Base-by-base conservation (phyloP, 2,888 invertebrate genomes). In the Drosophila formosana region DNA sequence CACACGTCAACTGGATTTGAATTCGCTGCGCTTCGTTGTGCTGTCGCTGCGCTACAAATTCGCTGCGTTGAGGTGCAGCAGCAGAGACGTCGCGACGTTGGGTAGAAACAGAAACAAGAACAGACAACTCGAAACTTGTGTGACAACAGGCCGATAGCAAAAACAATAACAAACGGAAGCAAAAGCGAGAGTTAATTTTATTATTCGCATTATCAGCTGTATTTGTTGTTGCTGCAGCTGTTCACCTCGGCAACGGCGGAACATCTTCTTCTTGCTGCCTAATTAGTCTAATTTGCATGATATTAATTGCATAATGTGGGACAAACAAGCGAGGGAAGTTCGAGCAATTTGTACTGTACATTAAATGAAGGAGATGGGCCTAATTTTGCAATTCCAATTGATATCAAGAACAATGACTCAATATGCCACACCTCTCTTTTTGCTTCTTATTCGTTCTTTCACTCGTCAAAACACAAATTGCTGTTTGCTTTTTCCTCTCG, bases 1-100 rank as follows among this genome's bases (percentile, higher is more conserved):
- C 70, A 87, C 87, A 84, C 82, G 85, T 87, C 84, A 78, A 87
- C 84, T 78, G 46, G 51, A 57, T 77, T 72, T 73, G 61, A 72
- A 63, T 70, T 70, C 45, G 72, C 66, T 49, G 65, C 76, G 62
- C 58, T 43, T 52, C 49, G 66, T 26, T 68, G 32, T 9, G 32
- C 6, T 18, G 18, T 18, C 32, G 69, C 63, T 49, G 63, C 71
- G 37, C 5, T 37, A 11, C 11, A 32, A 32, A 18, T 32, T 11
- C 39, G 63, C 25, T 43, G 46, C 32, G 25, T 26, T 32, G 32
- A 39, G 45, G 8, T 74, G 51, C 64, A 56, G 55, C 50, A 77
- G 51, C 64, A 56, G 55, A 46, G 30, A 26, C 64, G 49, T 41
- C 30, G 25, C 50, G n/a, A 3, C 61, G 52, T 39, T 55, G 58